Base-by-base conservation (phyloP, 2,797 vertebrate genomes). In the Craterocephalus amniculus region DNA sequence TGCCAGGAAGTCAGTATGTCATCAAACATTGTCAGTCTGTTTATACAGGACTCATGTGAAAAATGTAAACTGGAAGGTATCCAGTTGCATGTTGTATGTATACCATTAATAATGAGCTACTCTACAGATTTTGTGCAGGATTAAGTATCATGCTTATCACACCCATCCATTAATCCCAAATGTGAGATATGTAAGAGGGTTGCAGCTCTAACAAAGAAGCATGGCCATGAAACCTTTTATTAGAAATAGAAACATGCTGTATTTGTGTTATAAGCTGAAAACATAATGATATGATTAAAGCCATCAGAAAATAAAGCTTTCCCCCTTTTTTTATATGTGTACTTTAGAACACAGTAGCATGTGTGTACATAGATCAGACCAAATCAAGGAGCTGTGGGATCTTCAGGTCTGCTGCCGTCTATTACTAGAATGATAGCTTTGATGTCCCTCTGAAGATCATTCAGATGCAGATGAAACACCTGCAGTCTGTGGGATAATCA, bases 381-480 rank as follows among this genome's bases (percentile, higher is more conserved):
- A 40, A 74, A 81, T 68, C 26, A 38, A 18, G n/a, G 36, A 60
- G 65, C 43, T 26, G 35, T 58, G 51, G 9, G 56, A 60, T 72
- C 62, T 72, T 85, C 29, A 51, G 56, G 18, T 29, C 35, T 66
- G n/a, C 66, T 61, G 51, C 55, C 20, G 27, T 43, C 49, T 60
- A 40, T 68, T 85, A 70, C 76, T 72, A 51, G 58, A 74, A 72
- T 56, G 4, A 16, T 64, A 63, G 76, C 70, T 87, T 76, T 86
- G 80, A 84, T 84, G 57, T 79, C 61, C 48, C 63, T 76, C 72
- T 88, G 76, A 84, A 77, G 70, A 67, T 54, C 48, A 64, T 75
- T 81, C 60, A 74, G 27, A 78, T 74, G 74, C 62, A 71, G 68
- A 85, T 81, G 76, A 78, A 87, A 83, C 69, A 72, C 63, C 72